Percentiles rank a stretch among this genome's conserved stretches.
These are phyloP conservation scores for Anhinga anhinga DNA, from an alignment of 2,113 vertebrate genomes.

Conservation along the genomic window DNA sequence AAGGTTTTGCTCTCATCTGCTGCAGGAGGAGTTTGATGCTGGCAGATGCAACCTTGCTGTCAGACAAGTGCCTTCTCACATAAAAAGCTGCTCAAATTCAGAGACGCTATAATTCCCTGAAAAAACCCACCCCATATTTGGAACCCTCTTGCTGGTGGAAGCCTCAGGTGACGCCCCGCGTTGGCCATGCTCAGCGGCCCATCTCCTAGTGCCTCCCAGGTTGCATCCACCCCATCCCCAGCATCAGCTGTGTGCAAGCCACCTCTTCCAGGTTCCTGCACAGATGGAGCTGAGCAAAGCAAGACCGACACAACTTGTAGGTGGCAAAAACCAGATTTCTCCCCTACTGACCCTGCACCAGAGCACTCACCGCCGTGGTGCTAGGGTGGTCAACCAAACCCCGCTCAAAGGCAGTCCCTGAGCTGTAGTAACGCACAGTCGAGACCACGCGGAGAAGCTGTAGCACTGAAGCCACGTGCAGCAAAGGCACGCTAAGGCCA, in stretches of 20 bases:
- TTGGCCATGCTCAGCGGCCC: not conserved
- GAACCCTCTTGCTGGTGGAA: not conserved
- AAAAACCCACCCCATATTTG: not conserved
- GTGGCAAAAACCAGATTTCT: not conserved
- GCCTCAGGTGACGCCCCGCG: not conserved
- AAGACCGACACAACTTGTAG: not conserved
- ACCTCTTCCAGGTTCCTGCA: not conserved
- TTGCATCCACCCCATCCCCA: not conserved
- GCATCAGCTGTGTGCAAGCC: not conserved
- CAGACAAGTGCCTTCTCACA: not conserved
- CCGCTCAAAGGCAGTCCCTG: not conserved
- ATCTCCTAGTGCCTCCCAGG: not conserved
- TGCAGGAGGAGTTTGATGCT: not conserved
- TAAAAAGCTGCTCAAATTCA: not conserved
- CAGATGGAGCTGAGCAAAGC: not conserved
- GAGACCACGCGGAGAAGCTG: not conserved
- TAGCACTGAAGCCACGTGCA: accelerated
- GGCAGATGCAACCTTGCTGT: too few species aligned
- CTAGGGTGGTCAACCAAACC: not conserved
- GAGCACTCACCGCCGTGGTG: not conserved
- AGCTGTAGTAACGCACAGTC: not conserved
- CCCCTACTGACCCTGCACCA: not conserved
- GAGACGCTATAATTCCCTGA: not conserved
- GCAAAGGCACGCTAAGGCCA: not conserved
- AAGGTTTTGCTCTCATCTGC: not conserved